Base-by-base conservation (phyloP, 2,113 vertebrate species). In the Hassar affinis region DNA sequence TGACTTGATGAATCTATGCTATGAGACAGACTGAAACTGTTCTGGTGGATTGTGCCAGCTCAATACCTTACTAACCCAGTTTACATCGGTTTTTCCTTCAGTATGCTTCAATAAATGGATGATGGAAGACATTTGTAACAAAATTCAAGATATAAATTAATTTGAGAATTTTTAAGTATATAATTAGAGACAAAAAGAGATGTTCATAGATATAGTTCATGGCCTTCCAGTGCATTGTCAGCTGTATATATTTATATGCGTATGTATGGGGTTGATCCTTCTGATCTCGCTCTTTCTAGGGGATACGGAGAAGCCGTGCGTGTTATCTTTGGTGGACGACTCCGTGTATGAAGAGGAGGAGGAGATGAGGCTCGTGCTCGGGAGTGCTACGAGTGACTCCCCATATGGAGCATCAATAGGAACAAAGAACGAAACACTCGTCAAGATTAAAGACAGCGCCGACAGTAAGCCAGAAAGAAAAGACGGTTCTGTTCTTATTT, bases 331-430 rank as follows among this genome's bases (percentile, higher is more conserved):
- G 86, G 88, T 94, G 87, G 96, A 98, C 35, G 96, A 99, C 80
- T 84, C 79, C 0, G 80, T 96, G 69, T 94, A 96, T 0, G 97
- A 99, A 89, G 96, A 96, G 3, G 93, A 91, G 0, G 96, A 99
- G 61, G 97, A 98, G 22, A 92, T 99, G 20, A 93, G 97, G 33
- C 91, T 99, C 85, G 95, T 98, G 45, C 93, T 98, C 14, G 97
- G 97, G 15, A 94, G 86, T 27, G 95, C 97, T 1, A 95, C 85
- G 85, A 96, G 97, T 80, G 93, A 92, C 82, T 96, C 96, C 0
- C 91, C 92, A 20, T 97, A 95, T 22, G 97, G 97, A n/a, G 97
- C 97, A 7, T 94, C 95, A 10, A 20, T 97, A 57, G 97, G 97
- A 0, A 93, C 94, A 86, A 93, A 93, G 68, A 97, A 96, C 0